Percentiles rank a stretch among this genome's conserved stretches.
Evolutionary conservation across 2,888 invertebrate genomes (phyloP).

Genomic region (Euphydryas editha): DNA sequence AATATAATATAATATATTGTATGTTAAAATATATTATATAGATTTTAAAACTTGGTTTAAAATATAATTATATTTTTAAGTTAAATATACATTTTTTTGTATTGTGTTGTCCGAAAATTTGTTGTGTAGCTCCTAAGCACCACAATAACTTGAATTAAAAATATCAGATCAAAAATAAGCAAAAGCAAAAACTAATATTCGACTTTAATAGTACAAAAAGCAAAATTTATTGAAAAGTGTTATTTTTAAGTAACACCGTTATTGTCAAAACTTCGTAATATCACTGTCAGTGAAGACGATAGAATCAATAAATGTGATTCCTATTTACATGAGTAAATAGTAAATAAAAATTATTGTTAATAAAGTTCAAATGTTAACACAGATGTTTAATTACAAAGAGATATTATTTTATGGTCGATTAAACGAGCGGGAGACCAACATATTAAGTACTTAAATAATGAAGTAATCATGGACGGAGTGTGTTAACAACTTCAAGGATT

Average conservation of each 20-base stretch:
- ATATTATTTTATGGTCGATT: slow-evolving; percentile 36
- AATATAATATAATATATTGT: slow-evolving; percentile 2
- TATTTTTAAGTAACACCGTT: background rate
- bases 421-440: slow-evolving; percentile 58
- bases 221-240: slow-evolving; percentile 1
- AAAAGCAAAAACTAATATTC: background rate
- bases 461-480: slow-evolving; percentile 76
- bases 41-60: slow-evolving; percentile 3
- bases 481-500: slow-evolving; percentile 53
- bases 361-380: slow-evolving; percentile 32
- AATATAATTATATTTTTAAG: slow-evolving; percentile 7
- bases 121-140: background rate
- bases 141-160: background rate
- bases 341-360: background rate
- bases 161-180: background rate
- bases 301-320: background rate
- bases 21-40: slow-evolving; percentile 12
- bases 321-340: background rate
- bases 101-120: background rate
- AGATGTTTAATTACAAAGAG: slow-evolving; percentile 25
- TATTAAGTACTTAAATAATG: slow-evolving; percentile 79
- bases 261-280: background rate
- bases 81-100: background rate
- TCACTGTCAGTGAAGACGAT: background rate
- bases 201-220: background rate